Base-by-base conservation (phyloP, 2,888 invertebrate genomes). In the Andrena fulva region DNA sequence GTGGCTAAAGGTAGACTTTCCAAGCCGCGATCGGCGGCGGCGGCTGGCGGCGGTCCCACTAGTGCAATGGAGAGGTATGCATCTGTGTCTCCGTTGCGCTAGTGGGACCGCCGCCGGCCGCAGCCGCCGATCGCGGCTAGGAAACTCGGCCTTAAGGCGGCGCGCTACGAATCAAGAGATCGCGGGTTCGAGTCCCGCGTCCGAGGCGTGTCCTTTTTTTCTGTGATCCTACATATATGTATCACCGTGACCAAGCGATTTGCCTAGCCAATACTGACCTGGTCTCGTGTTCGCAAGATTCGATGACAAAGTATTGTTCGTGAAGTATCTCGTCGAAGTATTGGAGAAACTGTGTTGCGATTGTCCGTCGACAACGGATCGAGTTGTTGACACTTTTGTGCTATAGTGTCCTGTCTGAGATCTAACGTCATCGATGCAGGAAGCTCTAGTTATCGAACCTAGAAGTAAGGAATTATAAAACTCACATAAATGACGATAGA, bases 311-410 rank as follows among this genome's bases (percentile, higher is more conserved):
- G 96, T 96, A 80, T 96, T 95, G 86, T 95, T 95, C 80, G 95
- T 95, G 89, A 96, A 95, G 92, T 97, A 97, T 91, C 97, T 96
- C 90, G 96, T 97, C 62, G 97, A 97, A 91, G 96, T 96, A 92
- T 97, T 97, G 79, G 97, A 97, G 94, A 97, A 98, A 93, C 98
- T 97, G 93, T 98, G 97, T 93, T 98, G 98, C 75, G 98, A 98
- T 94, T 98, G 98, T 81, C 98, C 98, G 93, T 98, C 98, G 82
- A 97, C 98, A 89, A 97, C 96, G 82, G 97, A 97, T 91, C 97
- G 96, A 60, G 95, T 92, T 86, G 94, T 91, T 85, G 94, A 90
- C 31, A 91, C 93, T 93, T 94, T 95, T 94, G 97, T 96, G 84
- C 96, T 96, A 85, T 97, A 97, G 91, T 97, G 97, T 89, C 95